Base-by-base conservation (phyloP, 2,797 vertebrate genomes). In the Anabacerthia variegaticeps region DNA sequence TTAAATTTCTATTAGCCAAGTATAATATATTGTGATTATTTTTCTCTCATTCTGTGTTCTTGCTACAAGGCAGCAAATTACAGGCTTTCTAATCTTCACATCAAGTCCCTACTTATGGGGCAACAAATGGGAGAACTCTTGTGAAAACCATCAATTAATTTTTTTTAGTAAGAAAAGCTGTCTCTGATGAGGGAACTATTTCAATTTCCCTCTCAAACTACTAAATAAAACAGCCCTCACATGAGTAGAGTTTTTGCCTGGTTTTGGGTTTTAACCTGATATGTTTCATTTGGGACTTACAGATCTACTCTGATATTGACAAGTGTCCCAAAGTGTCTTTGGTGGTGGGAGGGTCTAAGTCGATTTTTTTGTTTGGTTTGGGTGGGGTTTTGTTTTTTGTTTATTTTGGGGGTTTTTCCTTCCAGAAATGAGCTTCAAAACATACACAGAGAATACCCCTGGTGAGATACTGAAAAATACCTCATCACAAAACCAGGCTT, bases 61-160 rank as follows among this genome's bases (percentile, higher is more conserved):
- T 51, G 43, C 22, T 66, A 76, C 1, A 7, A 82, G 61, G 73
- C 51, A 82, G 48, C n/a, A 92, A 92, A 82, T 82, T n/a, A 73
- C 30, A 94, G 48, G 17, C 9, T 79, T 89, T 74, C 79, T 49
- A 36, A 88, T 69, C 56, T 76, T 67, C 56, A 51, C 12, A 85
- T 62, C 46, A 76, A 86, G n/a, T 66, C 66, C 8, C 28, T 81
- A 56, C n/a, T 71, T 89, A 39, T 9, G n/a, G 43, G 37, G 30
- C 55, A 91, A 66, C 59, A 92, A 85, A 88, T 55, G 7, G n/a
- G 39, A 90, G 92, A 89, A 54, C 19, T 48, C 55, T 75, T 46
- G 59, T 2, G 37, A 86, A 91, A 94, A 86, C 36, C 5, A 34
- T 20, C 11, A 59, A 44, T 78, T 85, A 13, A 15, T 59, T 65